A percentile compares a stretch with the other conserved stretches of the same genome.
phyloP scores from a whole-genome alignment of 2,797 vertebrate species.

The Argentina silus region DNA sequence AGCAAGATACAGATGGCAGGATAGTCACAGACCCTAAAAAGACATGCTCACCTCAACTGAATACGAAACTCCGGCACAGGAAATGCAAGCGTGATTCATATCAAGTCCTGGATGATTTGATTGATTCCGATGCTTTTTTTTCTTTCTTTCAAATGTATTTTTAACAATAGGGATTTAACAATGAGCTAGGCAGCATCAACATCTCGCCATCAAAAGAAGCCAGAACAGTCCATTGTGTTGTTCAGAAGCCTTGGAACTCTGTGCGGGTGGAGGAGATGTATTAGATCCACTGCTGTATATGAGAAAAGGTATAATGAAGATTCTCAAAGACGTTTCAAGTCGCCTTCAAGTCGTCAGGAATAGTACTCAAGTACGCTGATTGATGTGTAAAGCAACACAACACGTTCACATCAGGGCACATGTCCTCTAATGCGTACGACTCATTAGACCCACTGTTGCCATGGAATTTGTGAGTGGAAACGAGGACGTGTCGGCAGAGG shows the following conservation, averaged over 20 bases:
- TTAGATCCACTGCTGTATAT: not conserved
- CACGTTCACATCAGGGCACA: slow-evolving; percentile 42
- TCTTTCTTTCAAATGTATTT: too few relatives aligned
- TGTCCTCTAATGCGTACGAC: slow-evolving; percentile 4
- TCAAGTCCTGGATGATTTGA: not conserved
- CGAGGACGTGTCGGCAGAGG: slow-evolving; percentile 20
- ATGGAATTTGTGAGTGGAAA: slow-evolving; percentile 35
- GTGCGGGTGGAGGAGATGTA: not conserved
- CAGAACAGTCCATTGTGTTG: too few relatives aligned
- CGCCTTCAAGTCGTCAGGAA: not conserved
- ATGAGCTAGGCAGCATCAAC: too few relatives aligned
- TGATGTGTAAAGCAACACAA: not conserved
- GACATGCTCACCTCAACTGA: not conserved
- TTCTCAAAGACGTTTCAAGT: not conserved
- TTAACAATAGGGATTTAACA: too few relatives aligned
- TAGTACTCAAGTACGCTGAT: not conserved
- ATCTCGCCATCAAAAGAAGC: too few relatives aligned
- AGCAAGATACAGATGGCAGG: not conserved
- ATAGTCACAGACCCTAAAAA: not conserved
- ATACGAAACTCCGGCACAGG: too few relatives aligned
- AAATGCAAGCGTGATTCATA: not conserved
- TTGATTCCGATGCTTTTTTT: too few relatives aligned
- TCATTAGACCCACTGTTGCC: slow-evolving; percentile 49
- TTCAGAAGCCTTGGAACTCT: too few relatives aligned
- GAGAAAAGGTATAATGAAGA: not conserved